Percentiles rank a stretch among this genome's conserved stretches.
These are phyloP conservation scores for Acestrorhynchus altus DNA, from an alignment of 2,797 vertebrate species.

Conservation along the genomic window DNA sequence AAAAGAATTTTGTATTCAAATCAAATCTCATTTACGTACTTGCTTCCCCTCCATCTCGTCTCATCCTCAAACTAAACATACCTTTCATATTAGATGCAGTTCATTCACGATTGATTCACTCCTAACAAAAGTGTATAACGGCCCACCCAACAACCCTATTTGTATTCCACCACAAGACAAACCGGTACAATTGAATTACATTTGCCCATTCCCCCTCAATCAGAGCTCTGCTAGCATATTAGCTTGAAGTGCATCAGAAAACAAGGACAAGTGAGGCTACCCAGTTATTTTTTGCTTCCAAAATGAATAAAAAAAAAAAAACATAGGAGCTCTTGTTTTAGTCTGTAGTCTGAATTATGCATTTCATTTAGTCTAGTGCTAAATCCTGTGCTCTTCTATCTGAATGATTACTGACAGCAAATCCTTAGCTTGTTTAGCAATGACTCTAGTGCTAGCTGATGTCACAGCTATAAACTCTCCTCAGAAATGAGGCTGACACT, in stretches of 20 bases:
- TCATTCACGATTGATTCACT: neutral
- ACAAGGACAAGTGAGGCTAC: neutral
- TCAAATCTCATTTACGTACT: no score
- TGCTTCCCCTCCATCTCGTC: neutral
- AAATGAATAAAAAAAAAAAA: neutral
- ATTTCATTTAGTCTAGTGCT: neutral
- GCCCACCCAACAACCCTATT: neutral
- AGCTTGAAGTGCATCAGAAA: neutral
- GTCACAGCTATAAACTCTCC: neutral
- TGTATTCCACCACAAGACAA: neutral
- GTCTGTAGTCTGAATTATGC: neutral
- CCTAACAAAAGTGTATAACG: no score
- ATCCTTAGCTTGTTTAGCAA: neutral
- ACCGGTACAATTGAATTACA: neutral
- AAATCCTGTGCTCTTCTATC: neutral
- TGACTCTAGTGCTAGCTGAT: slow-evolving; percentile 10
- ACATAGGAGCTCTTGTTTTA: neutral
- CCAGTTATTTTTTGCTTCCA: neutral
- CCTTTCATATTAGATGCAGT: no score
- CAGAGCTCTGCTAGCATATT: neutral
- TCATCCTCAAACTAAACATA: neutral
- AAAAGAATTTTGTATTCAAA: no score
- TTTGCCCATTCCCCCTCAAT: neutral
- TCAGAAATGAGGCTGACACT: neutral
- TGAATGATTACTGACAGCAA: neutral